Evolutionary conservation across 1,140 invertebrate genomes (phyloP).

Genomic region (Aricia agestis): DNA sequence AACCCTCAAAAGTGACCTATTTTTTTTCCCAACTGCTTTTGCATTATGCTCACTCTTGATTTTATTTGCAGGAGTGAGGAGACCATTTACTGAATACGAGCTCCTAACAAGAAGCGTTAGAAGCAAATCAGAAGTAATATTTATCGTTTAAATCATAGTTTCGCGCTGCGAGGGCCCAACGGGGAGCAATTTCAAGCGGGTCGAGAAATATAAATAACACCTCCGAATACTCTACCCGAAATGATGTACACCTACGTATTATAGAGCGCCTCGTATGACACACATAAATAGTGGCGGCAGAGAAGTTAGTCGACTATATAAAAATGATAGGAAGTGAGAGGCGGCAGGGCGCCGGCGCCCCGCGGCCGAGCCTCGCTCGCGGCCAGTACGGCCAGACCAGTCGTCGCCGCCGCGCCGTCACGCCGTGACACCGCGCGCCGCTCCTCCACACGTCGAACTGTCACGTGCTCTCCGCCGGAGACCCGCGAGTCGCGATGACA

Average conservation of each 20-base stretch:
- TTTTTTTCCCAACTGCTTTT: too few relatives aligned
- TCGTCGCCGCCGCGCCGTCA: constrained; percentile 60
- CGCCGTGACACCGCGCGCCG: constrained; percentile 29
- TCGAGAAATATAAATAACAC: constrained; percentile 53
- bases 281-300: constrained; percentile 70
- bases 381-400: constrained; percentile 57
- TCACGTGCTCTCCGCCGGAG: neutral
- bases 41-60: neutral
- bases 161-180: constrained; percentile 18
- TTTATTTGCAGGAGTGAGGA: neutral
- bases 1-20: too few relatives aligned
- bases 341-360: constrained; percentile 63
- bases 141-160: constrained; percentile 32
- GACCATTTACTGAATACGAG: neutral
- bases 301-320: constrained; percentile 74
- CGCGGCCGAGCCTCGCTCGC: constrained; percentile 42
- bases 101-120: neutral
- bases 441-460: constrained; percentile 9
- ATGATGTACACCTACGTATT: constrained; percentile 49
- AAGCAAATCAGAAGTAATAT: constrained; percentile 6
- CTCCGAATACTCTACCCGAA: constrained; percentile 62
- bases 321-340: constrained; percentile 62
- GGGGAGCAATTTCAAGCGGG: constrained; percentile 28
- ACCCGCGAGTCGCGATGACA: constrained; percentile 4
- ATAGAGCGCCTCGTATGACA: constrained; percentile 66